These are phyloP conservation scores for Struthidea cinerea DNA, from an alignment of 2,113 vertebrate genomes.

Conservation along the genomic window DNA sequence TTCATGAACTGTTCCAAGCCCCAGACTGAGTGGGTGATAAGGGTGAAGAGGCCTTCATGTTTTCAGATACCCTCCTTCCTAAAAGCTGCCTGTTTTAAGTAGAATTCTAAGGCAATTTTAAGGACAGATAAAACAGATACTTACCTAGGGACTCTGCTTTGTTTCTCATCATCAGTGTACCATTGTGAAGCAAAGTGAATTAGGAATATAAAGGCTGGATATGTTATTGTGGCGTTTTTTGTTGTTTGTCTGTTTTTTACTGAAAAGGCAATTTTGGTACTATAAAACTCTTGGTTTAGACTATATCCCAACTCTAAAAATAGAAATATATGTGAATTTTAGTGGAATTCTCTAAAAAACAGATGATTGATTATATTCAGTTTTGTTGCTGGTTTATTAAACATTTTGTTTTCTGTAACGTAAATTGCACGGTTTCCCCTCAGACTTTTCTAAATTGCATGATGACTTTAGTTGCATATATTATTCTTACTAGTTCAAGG, in stretches of 20 bases:
- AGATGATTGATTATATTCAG: neutral
- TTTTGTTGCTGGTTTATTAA: neutral
- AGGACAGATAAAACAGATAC: neutral
- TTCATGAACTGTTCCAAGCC: neutral
- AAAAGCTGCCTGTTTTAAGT: neutral
- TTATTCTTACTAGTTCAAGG: neutral
- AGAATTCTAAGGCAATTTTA: neutral
- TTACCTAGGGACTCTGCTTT: neutral
- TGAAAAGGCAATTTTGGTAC: neutral
- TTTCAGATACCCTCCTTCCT: neutral
- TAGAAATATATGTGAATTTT: neutral
- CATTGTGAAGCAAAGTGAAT: neutral
- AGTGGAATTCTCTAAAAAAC: neutral
- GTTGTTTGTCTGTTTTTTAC: neutral
- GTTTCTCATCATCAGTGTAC: neutral
- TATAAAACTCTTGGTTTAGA: neutral
- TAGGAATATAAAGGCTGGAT: neutral
- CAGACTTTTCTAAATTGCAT: neutral
- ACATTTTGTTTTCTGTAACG: neutral
- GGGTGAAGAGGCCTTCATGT: neutral
- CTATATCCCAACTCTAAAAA: neutral
- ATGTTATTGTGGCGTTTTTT: fast-evolving
- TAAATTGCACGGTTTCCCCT: neutral
- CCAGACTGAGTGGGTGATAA: neutral
- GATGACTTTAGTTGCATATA: neutral